A percentile compares a stretch with the other conserved stretches of the same genome.
Evolutionary conservation across 1,140 invertebrate species (phyloP).

Genomic region (Acromyrmex heyeri): DNA sequence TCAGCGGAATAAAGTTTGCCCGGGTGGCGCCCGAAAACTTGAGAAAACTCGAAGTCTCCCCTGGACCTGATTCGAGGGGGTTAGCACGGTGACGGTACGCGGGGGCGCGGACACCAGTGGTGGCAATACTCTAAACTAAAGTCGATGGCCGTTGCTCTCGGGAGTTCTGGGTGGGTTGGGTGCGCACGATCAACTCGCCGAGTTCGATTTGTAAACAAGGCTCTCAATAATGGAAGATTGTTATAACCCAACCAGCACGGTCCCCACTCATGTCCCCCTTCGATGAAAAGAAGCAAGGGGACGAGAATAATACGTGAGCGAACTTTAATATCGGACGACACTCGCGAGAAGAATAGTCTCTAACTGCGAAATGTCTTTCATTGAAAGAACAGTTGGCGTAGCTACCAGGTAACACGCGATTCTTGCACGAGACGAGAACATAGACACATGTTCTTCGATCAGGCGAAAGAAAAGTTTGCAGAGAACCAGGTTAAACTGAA

Average conservation of each 20-base stretch:
- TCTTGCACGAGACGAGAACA: not conserved
- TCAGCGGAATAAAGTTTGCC: slow-evolving; percentile 83
- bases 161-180: slow-evolving; percentile 32
- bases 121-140: slow-evolving; percentile 75
- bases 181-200: slow-evolving; percentile 66
- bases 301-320: slow-evolving; percentile 41
- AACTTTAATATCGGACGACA: slow-evolving; percentile 56
- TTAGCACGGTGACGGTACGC: slow-evolving; percentile 21
- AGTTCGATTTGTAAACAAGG: slow-evolving; percentile 82
- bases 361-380: slow-evolving; percentile 57
- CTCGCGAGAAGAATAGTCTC: slow-evolving; percentile 16
- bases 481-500: not conserved
- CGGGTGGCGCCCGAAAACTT: slow-evolving; percentile 80
- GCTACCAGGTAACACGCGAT: not conserved
- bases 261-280: not conserved
- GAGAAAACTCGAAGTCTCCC: slow-evolving; percentile 76
- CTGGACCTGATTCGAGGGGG: slow-evolving; percentile 55
- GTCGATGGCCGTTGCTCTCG: slow-evolving; percentile 69
- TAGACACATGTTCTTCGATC: not conserved
- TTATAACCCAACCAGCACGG: slow-evolving; percentile 70
- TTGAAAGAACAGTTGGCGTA: slow-evolving; percentile 40
- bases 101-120: slow-evolving; percentile 5
- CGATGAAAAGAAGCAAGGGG: slow-evolving; percentile 16
- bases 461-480: slow-evolving; percentile 7
- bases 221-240: slow-evolving; percentile 80